Evolutionary conservation across 2,797 vertebrate species (phyloP).

Genomic region (Catostomus latipinnis): DNA sequence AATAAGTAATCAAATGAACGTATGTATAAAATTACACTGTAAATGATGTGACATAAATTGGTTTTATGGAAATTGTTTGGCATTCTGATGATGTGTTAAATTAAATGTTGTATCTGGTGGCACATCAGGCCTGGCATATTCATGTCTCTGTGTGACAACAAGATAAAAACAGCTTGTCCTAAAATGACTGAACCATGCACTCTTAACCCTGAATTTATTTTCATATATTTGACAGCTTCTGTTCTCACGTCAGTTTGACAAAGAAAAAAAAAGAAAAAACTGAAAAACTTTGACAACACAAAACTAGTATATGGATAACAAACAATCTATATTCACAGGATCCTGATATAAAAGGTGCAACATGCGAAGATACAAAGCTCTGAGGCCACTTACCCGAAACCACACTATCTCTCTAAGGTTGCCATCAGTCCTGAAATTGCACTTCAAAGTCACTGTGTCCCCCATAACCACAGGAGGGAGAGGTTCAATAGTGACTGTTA

Average conservation of each 20-base stretch:
- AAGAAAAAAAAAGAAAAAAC: not conserved
- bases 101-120: conserved; percentile 46
- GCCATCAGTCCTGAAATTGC: conserved; percentile 93
- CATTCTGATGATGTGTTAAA: conserved; percentile 42
- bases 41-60: conserved; percentile 40
- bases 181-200: conserved; percentile 52
- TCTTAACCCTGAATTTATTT: conserved; percentile 57
- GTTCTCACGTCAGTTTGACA: conserved; percentile 28
- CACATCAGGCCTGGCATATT: conserved; percentile 43
- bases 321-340: not conserved
- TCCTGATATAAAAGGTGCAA: not conserved
- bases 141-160: conserved; percentile 28
- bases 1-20: conserved; percentile 39
- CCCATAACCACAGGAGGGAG: conserved; percentile 90
- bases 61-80: conserved; percentile 40
- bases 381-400: conserved; percentile 86
- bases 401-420: conserved; percentile 92
- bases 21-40: not conserved
- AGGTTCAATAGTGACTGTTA: conserved; percentile 90
- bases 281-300: too few relatives aligned
- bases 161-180: conserved; percentile 53
- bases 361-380: conserved; percentile 7
- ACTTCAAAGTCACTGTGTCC: conserved; percentile 92
- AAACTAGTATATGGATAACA: conserved; percentile 16
- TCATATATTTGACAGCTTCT: conserved; percentile 47